Evolutionary conservation across 2,113 vertebrate species (phyloP), one percentile per base, ranked within the genome.

Genomic region (Cettia cetti): DNA sequence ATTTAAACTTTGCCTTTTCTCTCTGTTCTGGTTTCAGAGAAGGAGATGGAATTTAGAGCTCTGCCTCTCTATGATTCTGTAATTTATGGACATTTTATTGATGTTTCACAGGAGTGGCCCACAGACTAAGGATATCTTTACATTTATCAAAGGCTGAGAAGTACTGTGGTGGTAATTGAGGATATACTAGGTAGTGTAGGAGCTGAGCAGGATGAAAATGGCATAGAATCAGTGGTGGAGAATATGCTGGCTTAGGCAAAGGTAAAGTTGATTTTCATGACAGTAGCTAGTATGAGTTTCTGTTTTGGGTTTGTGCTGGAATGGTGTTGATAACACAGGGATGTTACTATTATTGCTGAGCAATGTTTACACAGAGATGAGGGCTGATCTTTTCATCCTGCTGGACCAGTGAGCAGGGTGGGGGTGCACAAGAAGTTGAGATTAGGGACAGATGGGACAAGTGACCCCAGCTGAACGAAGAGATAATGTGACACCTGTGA

Each of bases 211-310:
- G 15, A 35, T 20, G 8, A 47, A 61, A 47, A 61, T 35, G 17
- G 6, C 0, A 0, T 9, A 21, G 30, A 89, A 35, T 47, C 19
- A 33, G 42, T 35, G 39, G 7, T 26, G 20, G 6, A 40, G 17
- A 47, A 35, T 49, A 23, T 20, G 15, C 10, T 31, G 10, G 1
- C 19, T 76, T 69, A 21, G 30, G 26, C 31, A 42, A 26, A 61
- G 5, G 5, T 17, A 27, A 30, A 53, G n/a, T 7, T 35, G 7
- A 10, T 89, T 76, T 54, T 61, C 40, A 28, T 61, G 26, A 19
- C 8, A 16, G 18, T 19, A 35, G 18, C 12, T 37, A 31, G 6
- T 17, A 54, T 5, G 5, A 5, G 17, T 35, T 17, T 61, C 8
- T 68, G 8, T 30, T 82, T 56, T 63, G 35, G 18, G 10, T 24